Conservation (phyloP, 2,113 vertebrate genomes). For the Vicugna pacos region DNA sequence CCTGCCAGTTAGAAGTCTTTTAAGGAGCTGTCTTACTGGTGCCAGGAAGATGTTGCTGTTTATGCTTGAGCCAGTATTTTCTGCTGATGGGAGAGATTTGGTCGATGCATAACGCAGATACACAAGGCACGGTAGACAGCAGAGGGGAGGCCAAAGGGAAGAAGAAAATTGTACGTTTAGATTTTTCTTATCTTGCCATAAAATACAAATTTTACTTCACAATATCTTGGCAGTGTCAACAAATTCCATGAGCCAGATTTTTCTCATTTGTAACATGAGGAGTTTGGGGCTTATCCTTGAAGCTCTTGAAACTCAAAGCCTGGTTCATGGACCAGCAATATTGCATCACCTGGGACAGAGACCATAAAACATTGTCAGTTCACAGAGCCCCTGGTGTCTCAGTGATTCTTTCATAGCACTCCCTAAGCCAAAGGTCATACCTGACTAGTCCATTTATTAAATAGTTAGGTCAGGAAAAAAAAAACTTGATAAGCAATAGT, state of each 20-base stretch:
- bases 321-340: not conserved
- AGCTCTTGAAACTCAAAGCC: not conserved
- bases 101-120: not conserved
- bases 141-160: not conserved
- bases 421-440: not conserved
- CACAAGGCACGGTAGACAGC: not conserved
- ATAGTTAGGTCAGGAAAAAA: not conserved
- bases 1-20: not conserved
- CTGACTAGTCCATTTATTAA: not conserved
- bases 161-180: not conserved
- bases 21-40: not conserved
- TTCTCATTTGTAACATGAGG: not conserved
- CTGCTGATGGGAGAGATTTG: not conserved
- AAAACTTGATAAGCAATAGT: not conserved
- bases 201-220: not conserved
- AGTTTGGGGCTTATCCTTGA: not conserved
- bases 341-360: not conserved
- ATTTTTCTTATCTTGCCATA: not conserved
- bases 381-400: not conserved
- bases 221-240: not conserved
- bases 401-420: not conserved
- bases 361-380: not conserved
- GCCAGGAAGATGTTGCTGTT: not conserved
- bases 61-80: not conserved
- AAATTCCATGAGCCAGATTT: conserved; percentile 4